Percentiles rank a stretch among this genome's conserved stretches.
phyloP scores from a whole-genome alignment of 2,113 vertebrate genomes.

The Trochalopteron elliotii region DNA sequence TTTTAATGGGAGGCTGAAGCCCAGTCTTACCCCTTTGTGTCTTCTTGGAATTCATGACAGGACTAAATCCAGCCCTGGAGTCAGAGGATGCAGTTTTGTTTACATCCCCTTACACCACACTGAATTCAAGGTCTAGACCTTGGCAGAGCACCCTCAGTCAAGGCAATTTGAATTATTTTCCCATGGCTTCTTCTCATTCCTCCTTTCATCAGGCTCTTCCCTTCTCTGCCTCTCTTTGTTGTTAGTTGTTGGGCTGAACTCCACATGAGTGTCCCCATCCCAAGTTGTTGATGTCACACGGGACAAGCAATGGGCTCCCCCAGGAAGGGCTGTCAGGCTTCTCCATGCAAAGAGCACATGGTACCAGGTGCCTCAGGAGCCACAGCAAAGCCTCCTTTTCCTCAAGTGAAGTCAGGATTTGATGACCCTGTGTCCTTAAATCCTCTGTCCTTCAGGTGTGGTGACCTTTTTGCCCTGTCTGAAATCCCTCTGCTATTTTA shows the following conservation, averaged over 20 bases:
- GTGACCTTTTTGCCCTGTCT: background rate
- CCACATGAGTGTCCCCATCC: background rate
- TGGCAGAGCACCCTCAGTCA: background rate
- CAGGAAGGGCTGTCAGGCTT: background rate
- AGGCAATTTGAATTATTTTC: slow-evolving; percentile 28
- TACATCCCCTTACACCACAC: background rate
- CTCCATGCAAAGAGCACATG: background rate
- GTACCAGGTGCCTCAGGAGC: background rate
- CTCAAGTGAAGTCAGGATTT: background rate
- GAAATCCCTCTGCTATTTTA: background rate
- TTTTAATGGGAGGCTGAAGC: background rate
- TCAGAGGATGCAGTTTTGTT: background rate
- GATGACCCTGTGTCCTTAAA: background rate
- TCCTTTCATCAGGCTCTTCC: background rate
- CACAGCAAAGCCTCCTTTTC: background rate
- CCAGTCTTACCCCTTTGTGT: background rate
- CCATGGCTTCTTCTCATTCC: slow-evolving; percentile 19
- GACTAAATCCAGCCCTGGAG: slow-evolving; percentile 1
- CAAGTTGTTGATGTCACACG: fast-evolving
- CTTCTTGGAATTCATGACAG: background rate
- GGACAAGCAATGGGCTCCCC: background rate
- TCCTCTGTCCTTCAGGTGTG: background rate
- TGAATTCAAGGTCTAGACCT: slow-evolving; percentile 5
- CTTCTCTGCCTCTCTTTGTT: background rate
- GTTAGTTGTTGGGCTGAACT: background rate